Evolutionary conservation across 2,888 invertebrate genomes (phyloP).

Genomic region (Clistopyga incitator): DNA sequence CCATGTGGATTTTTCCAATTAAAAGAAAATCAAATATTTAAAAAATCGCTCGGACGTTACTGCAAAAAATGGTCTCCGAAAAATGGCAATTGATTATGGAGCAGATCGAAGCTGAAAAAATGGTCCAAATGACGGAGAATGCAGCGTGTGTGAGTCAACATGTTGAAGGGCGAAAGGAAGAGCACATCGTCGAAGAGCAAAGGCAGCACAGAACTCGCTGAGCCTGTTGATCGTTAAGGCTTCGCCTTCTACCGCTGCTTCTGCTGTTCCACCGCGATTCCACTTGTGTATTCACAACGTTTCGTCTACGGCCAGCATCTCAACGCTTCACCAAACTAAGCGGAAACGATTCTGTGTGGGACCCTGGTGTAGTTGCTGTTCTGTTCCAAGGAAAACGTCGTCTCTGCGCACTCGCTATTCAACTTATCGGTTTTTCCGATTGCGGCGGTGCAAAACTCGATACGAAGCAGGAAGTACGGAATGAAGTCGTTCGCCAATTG

Average conservation of each 20-base stretch:
- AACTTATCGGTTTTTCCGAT: conserved; percentile 44
- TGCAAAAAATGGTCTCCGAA: too few species aligned
- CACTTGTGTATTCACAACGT: conserved; percentile 64
- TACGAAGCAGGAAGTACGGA: conserved; percentile 23
- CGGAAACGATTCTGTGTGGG: conserved; percentile 65
- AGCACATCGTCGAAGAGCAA: conserved; percentile 34
- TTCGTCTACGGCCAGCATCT: conserved; percentile 53
- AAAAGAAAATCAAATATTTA: too few species aligned
- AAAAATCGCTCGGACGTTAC: too few species aligned
- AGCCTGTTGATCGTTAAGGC: conserved; percentile 68
- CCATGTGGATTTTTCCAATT: too few species aligned
- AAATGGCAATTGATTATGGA: too few species aligned
- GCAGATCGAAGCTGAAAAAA: too few species aligned
- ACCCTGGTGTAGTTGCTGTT: conserved; percentile 16
- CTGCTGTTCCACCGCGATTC: conserved; percentile 58
- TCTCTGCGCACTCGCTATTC: conserved; percentile 38
- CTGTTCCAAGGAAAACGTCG: conserved; percentile 23
- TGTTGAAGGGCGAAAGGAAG: conserved; percentile 18
- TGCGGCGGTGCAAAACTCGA: conserved; percentile 32
- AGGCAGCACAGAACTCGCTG: conserved; percentile 35
- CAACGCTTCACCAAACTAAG: conserved; percentile 64
- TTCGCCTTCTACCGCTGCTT: conserved; percentile 40
- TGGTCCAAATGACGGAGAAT: too few species aligned
- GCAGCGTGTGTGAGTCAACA: background rate
- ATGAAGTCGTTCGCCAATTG: conserved; percentile 30